phyloP scores from a whole-genome alignment of 1,140 invertebrate species.

The Trichonephila clavipes region DNA sequence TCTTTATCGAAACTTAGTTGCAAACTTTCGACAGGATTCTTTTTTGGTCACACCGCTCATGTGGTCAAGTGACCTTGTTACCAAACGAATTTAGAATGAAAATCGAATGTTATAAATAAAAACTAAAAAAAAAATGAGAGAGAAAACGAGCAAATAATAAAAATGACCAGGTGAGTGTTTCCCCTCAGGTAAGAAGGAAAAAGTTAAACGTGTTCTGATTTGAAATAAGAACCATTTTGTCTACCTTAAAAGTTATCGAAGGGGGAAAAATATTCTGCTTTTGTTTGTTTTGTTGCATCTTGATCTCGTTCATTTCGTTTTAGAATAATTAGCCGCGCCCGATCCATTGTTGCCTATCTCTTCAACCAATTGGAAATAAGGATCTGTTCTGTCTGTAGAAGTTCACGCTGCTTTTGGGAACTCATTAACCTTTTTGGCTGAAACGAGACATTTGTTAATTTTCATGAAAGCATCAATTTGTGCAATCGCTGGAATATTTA shows the following conservation, averaged over 20 bases:
- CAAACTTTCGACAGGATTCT: background rate
- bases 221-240: conserved; percentile 3
- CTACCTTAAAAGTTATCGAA: background rate
- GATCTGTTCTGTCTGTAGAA: background rate
- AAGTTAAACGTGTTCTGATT: conserved; percentile 17
- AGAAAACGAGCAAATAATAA: background rate
- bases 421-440: conserved; percentile 19
- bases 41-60: background rate
- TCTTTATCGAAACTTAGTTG: background rate
- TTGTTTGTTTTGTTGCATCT: conserved; percentile 43
- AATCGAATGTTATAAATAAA: conserved; percentile 6
- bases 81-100: conserved; percentile 48
- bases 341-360: conserved; percentile 13
- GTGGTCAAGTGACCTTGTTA: conserved; percentile 53
- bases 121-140: background rate
- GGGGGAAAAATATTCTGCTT: background rate
- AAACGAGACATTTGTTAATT: background rate
- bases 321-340: conserved; percentile 37
- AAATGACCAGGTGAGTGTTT: conserved; percentile 36
- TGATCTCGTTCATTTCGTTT: conserved; percentile 45
- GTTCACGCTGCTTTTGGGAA: background rate
- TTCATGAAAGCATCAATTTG: background rate
- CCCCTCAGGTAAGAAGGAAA: background rate
- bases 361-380: background rate
- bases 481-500: background rate